Conservation (phyloP, 2,797 vertebrate genomes). For the Silurus aristotelis region DNA sequence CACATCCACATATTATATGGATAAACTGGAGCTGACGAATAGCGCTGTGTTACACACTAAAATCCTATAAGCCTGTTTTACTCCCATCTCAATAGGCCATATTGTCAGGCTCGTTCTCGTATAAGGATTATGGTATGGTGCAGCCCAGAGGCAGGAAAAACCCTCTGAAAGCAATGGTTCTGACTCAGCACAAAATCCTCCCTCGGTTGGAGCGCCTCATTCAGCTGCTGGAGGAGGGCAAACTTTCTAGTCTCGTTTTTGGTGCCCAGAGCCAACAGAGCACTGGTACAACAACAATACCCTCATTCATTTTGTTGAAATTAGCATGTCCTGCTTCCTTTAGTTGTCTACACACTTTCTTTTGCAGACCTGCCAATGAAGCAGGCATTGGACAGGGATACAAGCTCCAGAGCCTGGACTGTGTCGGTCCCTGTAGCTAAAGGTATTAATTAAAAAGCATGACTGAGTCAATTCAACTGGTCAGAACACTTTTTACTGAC, state of each 20-base stretch:
- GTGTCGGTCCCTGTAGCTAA: constrained; percentile 68
- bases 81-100: constrained; percentile 68
- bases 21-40: background rate
- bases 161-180: constrained; percentile 43
- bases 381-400: constrained; percentile 60
- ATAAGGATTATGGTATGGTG: constrained; percentile 74
- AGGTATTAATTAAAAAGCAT: constrained; percentile 52
- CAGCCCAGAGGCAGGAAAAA: constrained; percentile 50
- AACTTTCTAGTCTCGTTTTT: constrained; percentile 58
- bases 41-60: background rate
- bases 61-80: background rate
- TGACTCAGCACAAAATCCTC: constrained; percentile 73
- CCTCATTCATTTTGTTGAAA: background rate
- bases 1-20: background rate
- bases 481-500: background rate
- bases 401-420: constrained; percentile 68
- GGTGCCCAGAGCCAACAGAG: constrained; percentile 60
- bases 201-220: constrained; percentile 76
- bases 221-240: constrained; percentile 68
- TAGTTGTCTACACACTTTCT: constrained; percentile 8
- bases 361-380: constrained; percentile 65
- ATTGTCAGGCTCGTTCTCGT: constrained; percentile 73
- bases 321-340: constrained; percentile 10
- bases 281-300: constrained; percentile 57
- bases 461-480: background rate